Evolutionary conservation across 2,797 vertebrate species (phyloP), one percentile per base, ranked within the genome.

Genomic region (Tapera naevia): DNA sequence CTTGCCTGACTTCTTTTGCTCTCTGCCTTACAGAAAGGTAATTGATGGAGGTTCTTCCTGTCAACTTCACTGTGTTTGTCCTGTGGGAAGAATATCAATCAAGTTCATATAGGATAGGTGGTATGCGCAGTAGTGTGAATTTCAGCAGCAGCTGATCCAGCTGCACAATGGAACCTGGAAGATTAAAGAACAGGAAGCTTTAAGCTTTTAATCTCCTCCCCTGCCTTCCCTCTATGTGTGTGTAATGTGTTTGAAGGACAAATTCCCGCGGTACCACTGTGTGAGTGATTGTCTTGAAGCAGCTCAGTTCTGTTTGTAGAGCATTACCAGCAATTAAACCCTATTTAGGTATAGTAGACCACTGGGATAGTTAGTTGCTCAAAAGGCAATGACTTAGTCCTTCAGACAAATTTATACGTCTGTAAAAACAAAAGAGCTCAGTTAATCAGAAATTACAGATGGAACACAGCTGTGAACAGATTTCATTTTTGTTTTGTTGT

Each of bases 1-100:
- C 41, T 37, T 89, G 73, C 72, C 30, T 92, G 75, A 85, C 65
- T 94, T 74, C 33, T 48, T 94, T 92, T 89, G 53, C 78, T 85
- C 56, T 85, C 0, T 92, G 57, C 85, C 75, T 96, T 80, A 41
- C 85, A 93, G 81, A 94, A 92, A 43, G 89, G 45, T 48, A 66
- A 2, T 78, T 80, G 81, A 67, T 78, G 81, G 88, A 80, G 28
- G 48, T 89, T 89, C 65, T 94, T 93, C 56, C 28, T 91, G 1
- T 66, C 69, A 78, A 28, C 86, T 65, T 91, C 62, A 62, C 70
- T 80, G 58, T 93, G 62, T 78, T 94, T 93, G 37, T 78, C 65
- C 57, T 48, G 32, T 78, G 76, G 57, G 73, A 90, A 54, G 75
- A 80, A 10, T 71, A 32, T 83, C 65, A 71, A 12, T 82, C 57